Base-by-base conservation (phyloP, 2,888 invertebrate genomes). In the Pachymerium ferrugineum region DNA sequence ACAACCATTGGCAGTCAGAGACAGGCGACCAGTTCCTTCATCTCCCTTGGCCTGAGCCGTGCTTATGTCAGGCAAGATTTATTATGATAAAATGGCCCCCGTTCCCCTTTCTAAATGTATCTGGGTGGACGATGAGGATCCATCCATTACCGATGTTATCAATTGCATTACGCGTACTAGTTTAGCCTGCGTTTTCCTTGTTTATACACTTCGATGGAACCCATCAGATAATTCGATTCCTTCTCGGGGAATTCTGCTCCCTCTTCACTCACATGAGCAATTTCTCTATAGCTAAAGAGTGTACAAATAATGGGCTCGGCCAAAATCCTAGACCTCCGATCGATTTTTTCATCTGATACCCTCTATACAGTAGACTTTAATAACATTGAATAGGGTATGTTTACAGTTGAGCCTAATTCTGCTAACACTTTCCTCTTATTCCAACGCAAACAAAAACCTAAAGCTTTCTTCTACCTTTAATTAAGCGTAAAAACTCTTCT, bases 161-260 rank as follows among this genome's bases (percentile, higher is more conserved):
- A 62, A 62, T 62, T 62, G 62, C 62, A 62, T 62, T 62, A 62
- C 62, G 12, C 62, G 62, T 62, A 25, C 62, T 62, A 28, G 62
- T 62, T 62, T 62, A 62, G 62, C 62, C 62, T n/a, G 62, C 3
- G 62, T 62, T 62, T 62, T 28, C 62, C 62, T 62, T 62, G 62
- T 62, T 62, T 62, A 62, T 62, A 62, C 62, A 62, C 62, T 62
- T 62, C 25, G 62, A 62, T 62, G 62, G 62, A 62, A 62, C 62
- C 62, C 62, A 62, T 62, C 62, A 62, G 62, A 62, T 62, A 62
- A 62, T 62, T 62, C 62, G 62, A 62, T 62, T 62, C 62, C 62
- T 62, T 62, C 62, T 25, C 62, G 62, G 62, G 62, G 62, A 62
- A 62, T 62, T 62, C 62, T 62, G 62, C 62, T 62, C 62, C 62